A percentile compares a stretch with the other conserved stretches of the same genome.
Conservation (phyloP, 2,113 vertebrate genomes). For the Trematocara zebra region DNA sequence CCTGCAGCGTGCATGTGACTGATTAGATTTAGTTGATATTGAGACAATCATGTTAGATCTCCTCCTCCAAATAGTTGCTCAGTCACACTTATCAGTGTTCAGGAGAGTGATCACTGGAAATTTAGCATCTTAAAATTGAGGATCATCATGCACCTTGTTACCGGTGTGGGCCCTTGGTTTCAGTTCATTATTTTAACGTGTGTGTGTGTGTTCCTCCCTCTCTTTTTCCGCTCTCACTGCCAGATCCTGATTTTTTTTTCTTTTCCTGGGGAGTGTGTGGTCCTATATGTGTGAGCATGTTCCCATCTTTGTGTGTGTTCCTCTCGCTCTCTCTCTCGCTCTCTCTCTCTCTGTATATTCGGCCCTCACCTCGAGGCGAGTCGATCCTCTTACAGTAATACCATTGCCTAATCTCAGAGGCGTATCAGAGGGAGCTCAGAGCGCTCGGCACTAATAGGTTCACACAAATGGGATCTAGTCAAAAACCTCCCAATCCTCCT, state of each 20-base stretch:
- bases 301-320: constrained; percentile 39
- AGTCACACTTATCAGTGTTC: not conserved
- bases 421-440: constrained; percentile 60
- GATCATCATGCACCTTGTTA: not conserved
- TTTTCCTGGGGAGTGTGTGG: constrained; percentile 22
- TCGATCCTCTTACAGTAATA: constrained; percentile 71
- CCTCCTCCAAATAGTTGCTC: not conserved
- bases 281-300: constrained; percentile 43
- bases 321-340: not conserved
- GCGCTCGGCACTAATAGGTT: constrained; percentile 63
- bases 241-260: constrained; percentile 15
- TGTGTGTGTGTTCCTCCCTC: not conserved
- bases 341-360: not conserved
- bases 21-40: not conserved
- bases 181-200: not conserved
- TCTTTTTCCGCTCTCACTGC: not conserved
- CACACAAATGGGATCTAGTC: constrained; percentile 65
- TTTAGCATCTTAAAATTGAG: not conserved
- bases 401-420: constrained; percentile 65
- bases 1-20: not conserved
- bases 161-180: not conserved
- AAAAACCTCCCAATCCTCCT: constrained; percentile 54
- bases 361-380: constrained; percentile 55
- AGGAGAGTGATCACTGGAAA: not conserved
- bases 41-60: not conserved